Conservation (phyloP, 2,113 vertebrate species). For the Hiodon alosoides region DNA sequence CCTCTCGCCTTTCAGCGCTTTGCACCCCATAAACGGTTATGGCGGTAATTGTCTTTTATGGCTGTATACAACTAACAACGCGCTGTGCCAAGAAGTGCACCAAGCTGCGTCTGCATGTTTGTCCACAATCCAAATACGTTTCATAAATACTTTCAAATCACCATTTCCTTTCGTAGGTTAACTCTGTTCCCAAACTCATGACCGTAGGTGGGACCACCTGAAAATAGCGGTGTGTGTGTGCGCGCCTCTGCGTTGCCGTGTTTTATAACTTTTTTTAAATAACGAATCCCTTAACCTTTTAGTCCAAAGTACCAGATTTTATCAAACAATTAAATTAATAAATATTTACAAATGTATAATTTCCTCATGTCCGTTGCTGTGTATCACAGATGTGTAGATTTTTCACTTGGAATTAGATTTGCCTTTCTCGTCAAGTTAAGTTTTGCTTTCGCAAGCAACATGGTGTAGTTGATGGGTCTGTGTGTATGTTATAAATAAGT, state of each 20-base stretch:
- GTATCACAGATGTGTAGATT: too few species aligned
- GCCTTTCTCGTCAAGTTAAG: too few species aligned
- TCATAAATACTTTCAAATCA: constrained; percentile 7
- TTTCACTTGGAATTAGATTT: too few species aligned
- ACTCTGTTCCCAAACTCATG: background rate
- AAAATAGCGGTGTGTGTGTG: background rate
- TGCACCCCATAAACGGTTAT: constrained; percentile 96
- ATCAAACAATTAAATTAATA: too few species aligned
- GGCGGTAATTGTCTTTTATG: constrained; percentile 92
- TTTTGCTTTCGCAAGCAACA: too few species aligned
- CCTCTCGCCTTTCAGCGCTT: constrained; percentile 74
- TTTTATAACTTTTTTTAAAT: too few species aligned
- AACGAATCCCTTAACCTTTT: too few species aligned
- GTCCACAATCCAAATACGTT: constrained; percentile 32
- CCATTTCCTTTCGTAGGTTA: constrained; percentile 3
- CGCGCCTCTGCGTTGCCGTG: constrained; percentile 10
- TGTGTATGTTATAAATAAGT: too few species aligned
- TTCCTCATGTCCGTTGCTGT: too few species aligned
- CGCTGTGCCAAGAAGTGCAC: constrained; percentile 65
- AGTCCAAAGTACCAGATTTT: too few species aligned
- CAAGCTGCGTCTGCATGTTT: constrained; percentile 12
- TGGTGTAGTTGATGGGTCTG: too few species aligned
- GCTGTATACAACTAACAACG: constrained; percentile 71
- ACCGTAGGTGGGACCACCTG: background rate
- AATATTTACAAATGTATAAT: too few species aligned